Base-by-base conservation (phyloP, 2,113 vertebrate species). In the Tretioscincus oriximinensis region DNA sequence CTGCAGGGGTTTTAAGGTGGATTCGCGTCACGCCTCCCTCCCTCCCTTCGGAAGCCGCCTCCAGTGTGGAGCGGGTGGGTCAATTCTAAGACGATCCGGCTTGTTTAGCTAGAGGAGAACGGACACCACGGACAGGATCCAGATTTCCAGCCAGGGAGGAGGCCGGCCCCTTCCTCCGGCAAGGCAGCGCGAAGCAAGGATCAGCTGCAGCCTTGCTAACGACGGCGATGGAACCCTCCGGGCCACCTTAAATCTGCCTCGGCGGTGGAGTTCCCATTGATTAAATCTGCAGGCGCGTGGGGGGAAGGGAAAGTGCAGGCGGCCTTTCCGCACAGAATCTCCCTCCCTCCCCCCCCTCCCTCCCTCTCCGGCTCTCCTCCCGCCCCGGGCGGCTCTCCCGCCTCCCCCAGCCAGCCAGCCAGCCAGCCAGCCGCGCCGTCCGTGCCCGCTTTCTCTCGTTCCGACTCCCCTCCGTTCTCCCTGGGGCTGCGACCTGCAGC, bases 401-500 rank as follows among this genome's bases (percentile, higher is more conserved):
- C 65, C 51, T 41, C 5, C 35, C 35, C 35, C 35, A 2, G 35
- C 3, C 35, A 41, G 35, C 35, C 35, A 4, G 35, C 35, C n/a
- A n/a, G n/a, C n/a, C n/a, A n/a, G n/a, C n/a, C 81, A 71, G 69
- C 76, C 64, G 69, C 76, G 54, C 81, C 35, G 80, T 22, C 81
- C 35, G 80, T 22, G 63, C 29, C 49, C 60, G 63, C 72, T 75
- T 45, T n/a, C 80, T 69, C 80, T 69, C 73, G 35, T 29, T 76
- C 49, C 65, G 26, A 69, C 69, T 35, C 76, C 80, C 80, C 80
- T 82, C 73, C 65, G 35, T 69, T 76, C 51, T 82, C 80, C 80
- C 80, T 82, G 80, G 80, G 80, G 80, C n/a, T 63, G 73, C 76
- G 80, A 82, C 80, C 73, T 61, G 65, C 61, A 82, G 80, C 80